Evolutionary conservation across 2,797 vertebrate genomes (phyloP).

Genomic region (Pampus argenteus): DNA sequence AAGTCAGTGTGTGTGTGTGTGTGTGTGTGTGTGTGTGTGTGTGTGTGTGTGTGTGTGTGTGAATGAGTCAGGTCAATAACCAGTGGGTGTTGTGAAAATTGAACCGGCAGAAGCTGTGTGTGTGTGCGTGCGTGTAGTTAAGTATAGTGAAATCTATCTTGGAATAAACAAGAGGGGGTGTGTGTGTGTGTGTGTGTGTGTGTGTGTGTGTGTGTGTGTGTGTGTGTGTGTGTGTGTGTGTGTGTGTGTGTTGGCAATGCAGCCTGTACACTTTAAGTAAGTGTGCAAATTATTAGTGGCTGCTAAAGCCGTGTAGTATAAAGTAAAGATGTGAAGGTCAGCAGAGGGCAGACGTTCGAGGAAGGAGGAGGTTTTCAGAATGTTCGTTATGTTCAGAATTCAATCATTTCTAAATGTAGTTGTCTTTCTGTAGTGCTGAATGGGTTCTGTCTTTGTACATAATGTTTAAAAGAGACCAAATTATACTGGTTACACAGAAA

Average conservation of each 20-base stretch:
- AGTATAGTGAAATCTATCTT: too few relatives aligned
- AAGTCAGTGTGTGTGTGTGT: neutral
- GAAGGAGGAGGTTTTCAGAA: too few relatives aligned
- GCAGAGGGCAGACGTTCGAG: neutral
- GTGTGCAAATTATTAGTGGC: too few relatives aligned
- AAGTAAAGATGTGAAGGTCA: neutral
- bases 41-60: neutral
- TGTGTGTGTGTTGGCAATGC: neutral
- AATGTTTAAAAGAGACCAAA: neutral
- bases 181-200: neutral
- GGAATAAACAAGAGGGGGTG: too few relatives aligned
- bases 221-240: neutral
- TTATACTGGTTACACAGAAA: neutral
- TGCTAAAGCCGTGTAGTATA: neutral
- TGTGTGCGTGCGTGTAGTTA: too few relatives aligned
- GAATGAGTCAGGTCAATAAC: slow-evolving; percentile 23
- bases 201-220: neutral
- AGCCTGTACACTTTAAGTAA: neutral
- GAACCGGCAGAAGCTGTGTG: slow-evolving; percentile 15
- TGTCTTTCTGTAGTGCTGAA: too few relatives aligned
- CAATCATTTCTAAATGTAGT: neutral
- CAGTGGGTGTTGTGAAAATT: slow-evolving; percentile 1
- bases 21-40: neutral
- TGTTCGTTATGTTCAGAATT: too few relatives aligned
- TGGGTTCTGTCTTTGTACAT: too few relatives aligned